Evolutionary conservation across 1,140 invertebrate genomes (phyloP), one percentile per base, ranked within the genome.

Genomic region (Drosophila varians): DNA sequence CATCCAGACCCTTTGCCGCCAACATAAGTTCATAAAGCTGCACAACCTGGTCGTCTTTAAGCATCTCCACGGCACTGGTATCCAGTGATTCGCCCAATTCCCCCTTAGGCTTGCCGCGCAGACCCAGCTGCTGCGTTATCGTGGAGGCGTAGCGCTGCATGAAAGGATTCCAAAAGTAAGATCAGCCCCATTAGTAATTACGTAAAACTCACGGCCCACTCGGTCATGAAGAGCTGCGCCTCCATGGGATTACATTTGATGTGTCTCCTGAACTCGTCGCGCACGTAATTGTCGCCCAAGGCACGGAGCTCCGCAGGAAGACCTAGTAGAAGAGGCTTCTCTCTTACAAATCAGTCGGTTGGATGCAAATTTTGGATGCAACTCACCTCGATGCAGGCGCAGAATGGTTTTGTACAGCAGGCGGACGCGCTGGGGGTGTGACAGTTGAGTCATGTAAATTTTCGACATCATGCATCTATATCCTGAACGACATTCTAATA

Each of bases 371-470:
- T 43, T 21, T 19, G n/a, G 8, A 26, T 18, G 26, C 1, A 23
- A 14, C 53, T 72, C 40, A 89, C 90, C 96, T 73, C 96, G 92
- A 87, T 98, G 97, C 38, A 98, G 92, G 76, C 95, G 94, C 64
- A 98, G 93, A 89, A 98, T 96, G 7, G 95, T 94, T 93, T 98
- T 98, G 88, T 98, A 98, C n/a, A 98, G 90, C 42, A 93, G 92
- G 56, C 95, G 92, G 0, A 97, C 96, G 21, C 94, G 92, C 64
- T 94, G 94, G 5, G 94, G 90, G 78, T 97, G 95, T n/a, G 74
- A 72, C 7, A 91, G 40, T 71, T 91, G 66, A 25, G 49, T 71
- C 34, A 90, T 46, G 4, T 74, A 16, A 46, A 75, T 62, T 68
- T 76, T 89, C 8, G 82, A 82, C 89, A 90, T 90, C n/a, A 21